Percentiles rank a stretch among this genome's conserved stretches.
Evolutionary conservation across 2,888 invertebrate species (phyloP).

Genomic region (Aradus depressus): DNA sequence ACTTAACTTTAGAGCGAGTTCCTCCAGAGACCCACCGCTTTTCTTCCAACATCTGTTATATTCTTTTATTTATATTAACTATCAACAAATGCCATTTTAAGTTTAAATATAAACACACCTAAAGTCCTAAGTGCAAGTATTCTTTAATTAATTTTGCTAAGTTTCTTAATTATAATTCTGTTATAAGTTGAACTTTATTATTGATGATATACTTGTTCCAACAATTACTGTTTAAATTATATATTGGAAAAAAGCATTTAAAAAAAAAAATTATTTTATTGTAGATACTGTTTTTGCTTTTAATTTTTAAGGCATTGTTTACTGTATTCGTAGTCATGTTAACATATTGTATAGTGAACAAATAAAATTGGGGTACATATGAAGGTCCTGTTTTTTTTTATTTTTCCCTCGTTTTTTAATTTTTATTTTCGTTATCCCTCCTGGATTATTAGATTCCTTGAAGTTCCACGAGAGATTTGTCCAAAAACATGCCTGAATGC

Average conservation of each 20-base stretch:
- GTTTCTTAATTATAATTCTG: background rate
- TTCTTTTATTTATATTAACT: background rate
- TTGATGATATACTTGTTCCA: background rate
- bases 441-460: too few relatives aligned
- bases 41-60: too few relatives aligned
- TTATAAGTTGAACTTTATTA: background rate
- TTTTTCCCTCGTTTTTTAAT: background rate
- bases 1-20: too few relatives aligned
- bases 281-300: conserved; percentile 17
- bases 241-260: conserved; percentile 2
- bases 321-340: conserved; percentile 24
- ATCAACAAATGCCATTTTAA: background rate
- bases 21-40: too few relatives aligned
- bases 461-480: too few relatives aligned
- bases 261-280: conserved; percentile 1
- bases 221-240: conserved; percentile 9
- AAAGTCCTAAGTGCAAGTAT: too few relatives aligned
- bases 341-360: conserved; percentile 23
- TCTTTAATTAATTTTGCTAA: background rate
- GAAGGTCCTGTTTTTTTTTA: background rate
- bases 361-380: conserved; percentile 24
- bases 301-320: conserved; percentile 13
- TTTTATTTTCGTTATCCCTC: too few relatives aligned
- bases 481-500: too few relatives aligned
- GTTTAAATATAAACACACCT: background rate